Percentiles rank a stretch among this genome's conserved stretches.
These are phyloP conservation scores for Osmerus eperlanus DNA, from an alignment of 2,113 vertebrate genomes.

Conservation along the genomic window DNA sequence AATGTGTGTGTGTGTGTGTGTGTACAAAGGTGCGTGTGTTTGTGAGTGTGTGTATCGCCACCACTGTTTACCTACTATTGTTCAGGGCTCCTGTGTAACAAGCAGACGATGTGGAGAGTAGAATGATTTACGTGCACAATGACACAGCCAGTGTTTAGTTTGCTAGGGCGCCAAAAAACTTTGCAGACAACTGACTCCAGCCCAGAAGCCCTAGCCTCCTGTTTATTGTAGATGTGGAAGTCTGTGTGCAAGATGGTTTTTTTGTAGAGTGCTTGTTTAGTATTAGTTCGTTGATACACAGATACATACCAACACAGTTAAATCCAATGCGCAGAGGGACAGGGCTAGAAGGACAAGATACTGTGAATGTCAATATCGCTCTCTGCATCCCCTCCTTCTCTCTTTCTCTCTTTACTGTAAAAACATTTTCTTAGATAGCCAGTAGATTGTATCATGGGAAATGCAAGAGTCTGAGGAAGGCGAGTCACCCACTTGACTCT, in stretches of 20 bases:
- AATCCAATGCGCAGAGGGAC: not conserved
- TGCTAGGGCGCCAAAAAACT: slow-evolving; percentile 42
- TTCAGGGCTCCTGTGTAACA: slow-evolving; percentile 54
- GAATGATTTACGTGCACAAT: slow-evolving; percentile 53
- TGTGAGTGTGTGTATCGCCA: slow-evolving; percentile 4
- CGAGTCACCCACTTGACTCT: not conserved
- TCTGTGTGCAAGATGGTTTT: not conserved
- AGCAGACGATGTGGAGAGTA: slow-evolving; percentile 26
- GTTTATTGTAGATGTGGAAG: slow-evolving; percentile 25
- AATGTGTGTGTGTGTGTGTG: not conserved
- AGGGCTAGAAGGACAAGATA: not conserved
- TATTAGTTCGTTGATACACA: not conserved
- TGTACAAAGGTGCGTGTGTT: not conserved
- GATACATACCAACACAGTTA: not conserved
- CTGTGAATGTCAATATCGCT: too few relatives aligned
- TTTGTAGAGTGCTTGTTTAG: not conserved
- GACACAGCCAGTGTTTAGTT: slow-evolving; percentile 59
- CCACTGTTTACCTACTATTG: slow-evolving; percentile 63
- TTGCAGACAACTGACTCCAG: not conserved
- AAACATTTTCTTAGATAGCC: too few relatives aligned
- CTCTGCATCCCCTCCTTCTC: too few relatives aligned
- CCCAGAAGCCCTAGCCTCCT: not conserved
- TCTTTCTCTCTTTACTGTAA: too few relatives aligned
- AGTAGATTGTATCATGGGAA: too few relatives aligned
- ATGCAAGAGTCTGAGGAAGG: too few relatives aligned